phyloP scores from a whole-genome alignment of 2,113 vertebrate genomes.

The Dolichotis patagonum region DNA sequence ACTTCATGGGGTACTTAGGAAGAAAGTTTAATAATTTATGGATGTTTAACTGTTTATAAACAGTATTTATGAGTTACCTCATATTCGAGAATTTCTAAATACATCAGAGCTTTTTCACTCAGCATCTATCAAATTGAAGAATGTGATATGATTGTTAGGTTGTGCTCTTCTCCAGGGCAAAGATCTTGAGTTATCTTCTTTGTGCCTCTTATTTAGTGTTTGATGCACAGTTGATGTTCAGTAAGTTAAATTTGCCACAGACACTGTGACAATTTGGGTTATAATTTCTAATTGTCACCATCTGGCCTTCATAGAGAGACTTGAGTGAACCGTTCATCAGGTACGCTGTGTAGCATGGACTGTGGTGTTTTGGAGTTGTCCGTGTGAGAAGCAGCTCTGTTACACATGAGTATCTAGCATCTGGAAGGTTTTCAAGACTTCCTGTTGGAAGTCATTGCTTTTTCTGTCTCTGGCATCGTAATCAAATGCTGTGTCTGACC shows the following conservation, averaged over 20 bases:
- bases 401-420: neutral
- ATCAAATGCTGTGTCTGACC: neutral
- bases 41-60: constrained; percentile 40
- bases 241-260: neutral
- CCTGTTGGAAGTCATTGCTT: neutral
- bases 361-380: neutral
- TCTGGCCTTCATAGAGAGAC: neutral
- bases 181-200: neutral
- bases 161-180: neutral
- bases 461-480: neutral
- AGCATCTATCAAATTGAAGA: neutral
- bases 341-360: neutral
- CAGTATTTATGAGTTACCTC: constrained; percentile 39
- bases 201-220: neutral
- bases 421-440: neutral
- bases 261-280: constrained; percentile 1
- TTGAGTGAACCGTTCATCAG: neutral
- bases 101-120: neutral
- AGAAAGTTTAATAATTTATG: constrained; percentile 37
- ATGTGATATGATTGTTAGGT: neutral
- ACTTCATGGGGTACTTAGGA: neutral
- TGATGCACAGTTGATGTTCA: neutral
- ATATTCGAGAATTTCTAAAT: constrained; percentile 38
- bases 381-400: neutral
- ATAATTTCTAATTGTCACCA: constrained; percentile 33